These are phyloP conservation scores for Proisotoma minuta DNA, from an alignment of 2,888 invertebrate genomes.

Conservation along the genomic window DNA sequence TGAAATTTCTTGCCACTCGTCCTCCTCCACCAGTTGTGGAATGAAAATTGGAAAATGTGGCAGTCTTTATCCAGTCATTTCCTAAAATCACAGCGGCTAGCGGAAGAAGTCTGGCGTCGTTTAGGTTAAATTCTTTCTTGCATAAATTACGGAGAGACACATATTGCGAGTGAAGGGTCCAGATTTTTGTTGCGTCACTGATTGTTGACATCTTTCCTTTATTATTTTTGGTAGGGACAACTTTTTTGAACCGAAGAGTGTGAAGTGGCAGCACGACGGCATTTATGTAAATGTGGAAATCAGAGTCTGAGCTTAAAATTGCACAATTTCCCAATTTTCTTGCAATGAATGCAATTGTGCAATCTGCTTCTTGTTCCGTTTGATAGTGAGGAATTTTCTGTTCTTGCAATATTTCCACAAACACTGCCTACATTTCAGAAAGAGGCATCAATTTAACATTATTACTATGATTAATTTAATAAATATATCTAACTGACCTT, in stretches of 20 bases:
- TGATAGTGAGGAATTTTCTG: slow-evolving; percentile 64
- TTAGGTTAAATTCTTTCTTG: slow-evolving; percentile 33
- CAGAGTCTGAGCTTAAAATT: slow-evolving; percentile 87
- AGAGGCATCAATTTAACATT: slow-evolving; percentile 49
- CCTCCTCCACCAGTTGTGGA: slow-evolving; percentile 55
- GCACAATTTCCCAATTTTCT: slow-evolving; percentile 69
- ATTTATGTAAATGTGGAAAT: slow-evolving; percentile 79
- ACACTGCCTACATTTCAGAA: slow-evolving; percentile 67
- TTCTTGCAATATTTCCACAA: slow-evolving; percentile 64
- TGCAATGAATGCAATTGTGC: slow-evolving; percentile 77
- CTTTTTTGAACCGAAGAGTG: slow-evolving; percentile 23
- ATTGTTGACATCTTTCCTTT: not conserved
- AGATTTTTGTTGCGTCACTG: slow-evolving; percentile 7
- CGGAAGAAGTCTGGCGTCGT: slow-evolving; percentile 64
- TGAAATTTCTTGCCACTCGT: slow-evolving; percentile 62
- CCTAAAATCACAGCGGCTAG: slow-evolving; percentile 77
- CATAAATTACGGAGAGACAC: slow-evolving; percentile 27
- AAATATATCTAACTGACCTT: no score
- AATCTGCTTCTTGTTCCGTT: slow-evolving; percentile 85
- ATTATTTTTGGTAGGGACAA: not conserved
- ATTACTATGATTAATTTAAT: not conserved
- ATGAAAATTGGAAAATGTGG: slow-evolving; percentile 65
- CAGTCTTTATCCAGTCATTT: slow-evolving; percentile 76
- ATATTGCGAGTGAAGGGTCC: slow-evolving; percentile 23
- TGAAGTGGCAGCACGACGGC: slow-evolving; percentile 72